Evolutionary conservation across 1,140 invertebrate genomes (phyloP).

Genomic region (Drosophila tropicalis): DNA sequence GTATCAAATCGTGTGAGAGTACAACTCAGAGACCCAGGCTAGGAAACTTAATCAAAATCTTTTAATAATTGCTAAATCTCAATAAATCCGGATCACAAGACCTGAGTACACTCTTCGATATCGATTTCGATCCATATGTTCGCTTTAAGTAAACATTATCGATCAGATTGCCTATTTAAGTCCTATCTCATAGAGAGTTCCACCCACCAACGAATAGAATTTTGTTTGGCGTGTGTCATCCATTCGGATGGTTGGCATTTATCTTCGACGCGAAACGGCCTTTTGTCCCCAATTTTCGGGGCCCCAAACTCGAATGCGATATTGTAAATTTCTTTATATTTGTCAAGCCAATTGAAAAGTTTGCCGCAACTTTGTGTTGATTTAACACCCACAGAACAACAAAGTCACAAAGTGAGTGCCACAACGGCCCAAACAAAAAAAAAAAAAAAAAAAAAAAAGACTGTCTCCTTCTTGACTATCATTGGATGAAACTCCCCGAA

Average conservation of each 20-base stretch:
- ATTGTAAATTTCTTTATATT: constrained; percentile 74
- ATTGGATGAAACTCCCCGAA: constrained; percentile 39
- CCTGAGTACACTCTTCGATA: too few species aligned
- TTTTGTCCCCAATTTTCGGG: constrained; percentile 25
- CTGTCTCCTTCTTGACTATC: constrained; percentile 28
- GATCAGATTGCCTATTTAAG: not conserved
- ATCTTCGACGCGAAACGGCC: constrained; percentile 10
- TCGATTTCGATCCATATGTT: not conserved
- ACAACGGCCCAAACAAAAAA: not conserved
- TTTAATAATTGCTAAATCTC: too few species aligned
- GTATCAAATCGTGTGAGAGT: constrained; percentile 61
- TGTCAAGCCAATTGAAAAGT: constrained; percentile 78
- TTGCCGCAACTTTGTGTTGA: constrained; percentile 72
- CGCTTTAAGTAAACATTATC: not conserved
- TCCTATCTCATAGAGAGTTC: not conserved
- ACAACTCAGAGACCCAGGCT: constrained; percentile 45
- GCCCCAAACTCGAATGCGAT: constrained; percentile 27
- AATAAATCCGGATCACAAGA: too few species aligned
- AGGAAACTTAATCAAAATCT: too few species aligned
- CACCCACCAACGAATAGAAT: not conserved
- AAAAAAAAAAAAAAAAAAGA: not conserved
- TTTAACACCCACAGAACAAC: constrained; percentile 64
- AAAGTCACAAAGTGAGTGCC: constrained; percentile 37
- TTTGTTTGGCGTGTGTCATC: not conserved
- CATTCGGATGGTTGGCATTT: constrained; percentile 32